phyloP scores from a whole-genome alignment of 1,140 invertebrate species.

The Ceratina australensis region DNA sequence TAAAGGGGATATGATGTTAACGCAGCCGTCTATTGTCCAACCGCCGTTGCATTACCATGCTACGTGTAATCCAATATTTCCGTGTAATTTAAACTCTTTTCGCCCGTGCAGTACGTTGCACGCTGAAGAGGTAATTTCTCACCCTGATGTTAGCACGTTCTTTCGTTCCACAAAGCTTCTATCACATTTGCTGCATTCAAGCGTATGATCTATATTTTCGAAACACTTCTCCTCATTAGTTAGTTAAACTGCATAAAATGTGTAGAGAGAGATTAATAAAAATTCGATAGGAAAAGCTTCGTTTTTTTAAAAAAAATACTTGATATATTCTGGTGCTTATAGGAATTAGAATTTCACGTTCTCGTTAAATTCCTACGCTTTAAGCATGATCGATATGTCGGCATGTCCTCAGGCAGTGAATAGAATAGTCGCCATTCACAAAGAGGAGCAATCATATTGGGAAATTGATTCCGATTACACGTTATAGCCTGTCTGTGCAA shows the following conservation, averaged over 20 bases:
- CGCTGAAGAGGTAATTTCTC: constrained; percentile 28
- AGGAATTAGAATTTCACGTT: background rate
- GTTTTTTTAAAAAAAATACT: too few relatives aligned
- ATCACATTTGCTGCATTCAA: too few relatives aligned
- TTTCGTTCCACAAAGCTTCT: constrained; percentile 12
- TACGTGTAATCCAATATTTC: constrained; percentile 64
- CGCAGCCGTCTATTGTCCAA: constrained; percentile 33
- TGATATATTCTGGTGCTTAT: too few relatives aligned
- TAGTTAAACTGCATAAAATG: background rate
- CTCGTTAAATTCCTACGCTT: background rate
- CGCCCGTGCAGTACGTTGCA: constrained; percentile 29
- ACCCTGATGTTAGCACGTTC: constrained; percentile 21
- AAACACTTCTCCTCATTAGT: background rate
- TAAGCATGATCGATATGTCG: background rate
- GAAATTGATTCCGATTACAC: constrained; percentile 3
- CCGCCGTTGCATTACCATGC: constrained; percentile 38
- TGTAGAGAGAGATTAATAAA: too few relatives aligned
- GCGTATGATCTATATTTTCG: background rate
- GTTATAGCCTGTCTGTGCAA: background rate
- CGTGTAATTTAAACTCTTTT: constrained; percentile 63
- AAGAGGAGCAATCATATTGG: background rate
- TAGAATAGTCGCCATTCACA: background rate
- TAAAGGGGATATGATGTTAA: constrained; percentile 34
- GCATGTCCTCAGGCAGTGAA: background rate
- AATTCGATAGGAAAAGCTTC: too few relatives aligned